phyloP scores from a whole-genome alignment of 1,140 invertebrate species.

The Dryas iulia region DNA sequence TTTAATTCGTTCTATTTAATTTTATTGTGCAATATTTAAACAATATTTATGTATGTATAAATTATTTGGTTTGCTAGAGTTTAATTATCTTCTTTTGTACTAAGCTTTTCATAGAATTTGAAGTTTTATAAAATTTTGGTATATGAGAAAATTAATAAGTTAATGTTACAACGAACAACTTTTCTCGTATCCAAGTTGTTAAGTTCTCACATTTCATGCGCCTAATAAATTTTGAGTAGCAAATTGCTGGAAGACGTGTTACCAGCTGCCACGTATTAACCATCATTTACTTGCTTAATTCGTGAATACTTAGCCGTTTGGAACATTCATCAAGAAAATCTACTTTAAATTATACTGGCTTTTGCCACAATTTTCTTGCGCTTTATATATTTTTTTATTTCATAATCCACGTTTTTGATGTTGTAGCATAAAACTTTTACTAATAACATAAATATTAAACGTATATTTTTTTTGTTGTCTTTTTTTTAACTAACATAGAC shows the following conservation, averaged over 20 bases:
- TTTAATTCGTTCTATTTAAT: no score
- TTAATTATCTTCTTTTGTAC: background rate
- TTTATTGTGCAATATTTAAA: no score
- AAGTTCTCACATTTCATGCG: slow-evolving; percentile 23
- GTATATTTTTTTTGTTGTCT: no score
- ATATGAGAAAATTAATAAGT: slow-evolving; percentile 4
- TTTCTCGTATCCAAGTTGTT: slow-evolving; percentile 25
- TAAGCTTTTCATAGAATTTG: background rate
- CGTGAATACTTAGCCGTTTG: background rate
- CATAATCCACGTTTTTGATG: no score
- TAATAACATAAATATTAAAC: no score
- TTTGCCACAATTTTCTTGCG: background rate
- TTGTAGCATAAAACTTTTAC: no score
- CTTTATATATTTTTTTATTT: background rate
- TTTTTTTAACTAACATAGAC: no score
- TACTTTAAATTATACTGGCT: background rate
- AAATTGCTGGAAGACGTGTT: slow-evolving; percentile 27
- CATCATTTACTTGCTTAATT: slow-evolving; percentile 19
- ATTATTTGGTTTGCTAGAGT: background rate
- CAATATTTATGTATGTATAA: no score
- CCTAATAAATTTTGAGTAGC: slow-evolving; percentile 31
- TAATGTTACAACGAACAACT: slow-evolving; percentile 13
- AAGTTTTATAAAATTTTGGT: slow-evolving; percentile 10
- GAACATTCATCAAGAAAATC: background rate
- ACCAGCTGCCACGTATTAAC: slow-evolving; percentile 26